Evolutionary conservation across 2,113 vertebrate genomes (phyloP).

Genomic region (Capreolus pygargus): DNA sequence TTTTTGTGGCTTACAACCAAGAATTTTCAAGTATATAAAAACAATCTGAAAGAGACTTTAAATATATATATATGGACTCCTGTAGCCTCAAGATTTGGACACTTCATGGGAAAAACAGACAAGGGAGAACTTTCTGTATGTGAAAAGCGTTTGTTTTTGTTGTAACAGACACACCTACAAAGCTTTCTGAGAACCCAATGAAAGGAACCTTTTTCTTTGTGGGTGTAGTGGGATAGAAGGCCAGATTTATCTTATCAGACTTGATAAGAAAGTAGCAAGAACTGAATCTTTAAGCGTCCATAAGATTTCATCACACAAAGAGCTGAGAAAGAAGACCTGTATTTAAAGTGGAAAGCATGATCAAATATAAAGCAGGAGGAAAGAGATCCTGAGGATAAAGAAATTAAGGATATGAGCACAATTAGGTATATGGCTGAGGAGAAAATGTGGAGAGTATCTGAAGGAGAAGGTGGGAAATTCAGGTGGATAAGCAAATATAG

Average conservation of each 20-base stretch:
- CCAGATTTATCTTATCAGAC: neutral
- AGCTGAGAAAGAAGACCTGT: neutral
- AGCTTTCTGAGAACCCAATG: neutral
- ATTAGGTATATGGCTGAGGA: neutral
- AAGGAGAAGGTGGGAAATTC: neutral
- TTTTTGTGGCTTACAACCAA: neutral
- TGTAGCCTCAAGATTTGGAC: neutral
- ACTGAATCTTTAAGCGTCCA: neutral
- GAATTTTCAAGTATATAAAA: neutral
- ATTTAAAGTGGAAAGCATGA: neutral
- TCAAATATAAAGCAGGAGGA: neutral
- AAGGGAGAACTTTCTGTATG: neutral
- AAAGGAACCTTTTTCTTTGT: neutral
- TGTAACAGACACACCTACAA: neutral
- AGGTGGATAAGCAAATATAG: neutral
- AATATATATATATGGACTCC: neutral
- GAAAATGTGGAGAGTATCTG: neutral
- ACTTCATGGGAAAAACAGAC: neutral
- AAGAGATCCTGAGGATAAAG: neutral
- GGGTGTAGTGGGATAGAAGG: neutral
- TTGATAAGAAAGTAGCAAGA: neutral
- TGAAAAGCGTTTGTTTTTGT: neutral
- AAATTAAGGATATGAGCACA: neutral
- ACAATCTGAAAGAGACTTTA: slow-evolving; percentile 20
- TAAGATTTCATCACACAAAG: neutral